phyloP scores from a whole-genome alignment of 2,888 invertebrate species.

The Pristionchus exspectatus region DNA sequence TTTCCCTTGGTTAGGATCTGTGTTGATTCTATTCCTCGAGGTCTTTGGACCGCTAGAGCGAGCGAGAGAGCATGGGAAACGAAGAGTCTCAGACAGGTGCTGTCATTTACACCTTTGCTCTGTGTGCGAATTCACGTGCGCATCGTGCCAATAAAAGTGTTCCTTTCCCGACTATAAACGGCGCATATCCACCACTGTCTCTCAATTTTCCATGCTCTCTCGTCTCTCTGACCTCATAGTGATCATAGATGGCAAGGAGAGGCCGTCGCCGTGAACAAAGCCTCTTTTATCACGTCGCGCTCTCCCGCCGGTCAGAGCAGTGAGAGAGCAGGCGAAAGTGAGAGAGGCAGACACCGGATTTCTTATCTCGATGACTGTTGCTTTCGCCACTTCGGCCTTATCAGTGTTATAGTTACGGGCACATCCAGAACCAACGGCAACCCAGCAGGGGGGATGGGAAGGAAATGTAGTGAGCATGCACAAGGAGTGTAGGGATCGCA shows the following conservation, averaged over 20 bases:
- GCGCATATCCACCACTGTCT: background rate
- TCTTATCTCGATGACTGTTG: background rate
- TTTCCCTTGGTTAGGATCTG: background rate
- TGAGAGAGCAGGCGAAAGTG: too few species aligned
- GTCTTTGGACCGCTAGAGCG: background rate
- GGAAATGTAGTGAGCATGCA: slow-evolving; percentile 79
- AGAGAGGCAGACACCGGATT: too few species aligned
- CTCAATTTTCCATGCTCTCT: background rate
- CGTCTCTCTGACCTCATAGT: background rate
- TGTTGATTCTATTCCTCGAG: background rate
- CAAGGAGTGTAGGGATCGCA: too few species aligned
- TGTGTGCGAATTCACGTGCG: slow-evolving; percentile 1
- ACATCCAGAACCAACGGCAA: slow-evolving; percentile 87
- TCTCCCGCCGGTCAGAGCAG: too few species aligned
- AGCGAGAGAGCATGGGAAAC: background rate
- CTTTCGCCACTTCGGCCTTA: background rate
- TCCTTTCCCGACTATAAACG: background rate
- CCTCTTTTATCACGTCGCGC: too few species aligned
- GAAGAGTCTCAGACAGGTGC: background rate
- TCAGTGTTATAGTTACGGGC: background rate
- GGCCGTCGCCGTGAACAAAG: background rate
- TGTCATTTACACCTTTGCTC: slow-evolving; percentile 11
- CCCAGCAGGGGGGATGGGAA: slow-evolving; percentile 81
- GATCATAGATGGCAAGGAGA: background rate
- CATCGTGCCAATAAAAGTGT: background rate